These are phyloP conservation scores for Astreopora myriophthalma DNA, from an alignment of 64 coral and sea anemone species.

Conservation along the genomic window DNA sequence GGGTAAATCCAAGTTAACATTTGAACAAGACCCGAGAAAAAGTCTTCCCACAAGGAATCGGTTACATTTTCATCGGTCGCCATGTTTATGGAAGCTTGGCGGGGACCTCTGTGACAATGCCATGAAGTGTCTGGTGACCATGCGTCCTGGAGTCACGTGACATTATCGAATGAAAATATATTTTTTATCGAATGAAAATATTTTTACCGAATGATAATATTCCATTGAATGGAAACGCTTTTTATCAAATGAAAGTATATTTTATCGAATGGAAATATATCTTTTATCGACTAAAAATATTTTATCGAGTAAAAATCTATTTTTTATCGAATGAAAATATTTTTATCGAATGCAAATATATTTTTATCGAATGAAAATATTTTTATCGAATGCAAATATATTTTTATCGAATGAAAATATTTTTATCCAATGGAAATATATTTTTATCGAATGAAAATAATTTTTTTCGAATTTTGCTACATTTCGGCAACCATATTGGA, in stretches of 20 bases:
- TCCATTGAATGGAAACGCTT: not conserved
- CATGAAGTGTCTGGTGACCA: too few species aligned
- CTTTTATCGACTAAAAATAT: not conserved
- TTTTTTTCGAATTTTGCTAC: slow-evolving; percentile 73
- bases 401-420: slow-evolving; percentile 40
- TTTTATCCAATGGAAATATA: not conserved
- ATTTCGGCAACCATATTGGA: slow-evolving; percentile 87
- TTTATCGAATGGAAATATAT: not conserved
- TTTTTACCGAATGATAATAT: slow-evolving; percentile 2
- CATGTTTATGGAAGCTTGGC: too few species aligned
- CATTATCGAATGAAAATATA: not conserved
- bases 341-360: not conserved
- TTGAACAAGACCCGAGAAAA: too few species aligned
- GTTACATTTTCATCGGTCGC: too few species aligned
- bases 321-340: slow-evolving; percentile 15
- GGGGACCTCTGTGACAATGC: too few species aligned
- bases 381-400: slow-evolving; percentile 2
- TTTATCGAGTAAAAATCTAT: not conserved
- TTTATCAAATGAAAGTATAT: not conserved
- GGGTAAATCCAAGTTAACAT: too few species aligned
- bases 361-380: too few species aligned
- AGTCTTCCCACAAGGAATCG: too few species aligned
- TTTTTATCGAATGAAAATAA: slow-evolving; percentile 43
- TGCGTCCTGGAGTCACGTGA: too few species aligned
- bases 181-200: slow-evolving; percentile 37